Evolutionary conservation across 2,888 invertebrate genomes (phyloP).

Genomic region (Drosophila quinaria): DNA sequence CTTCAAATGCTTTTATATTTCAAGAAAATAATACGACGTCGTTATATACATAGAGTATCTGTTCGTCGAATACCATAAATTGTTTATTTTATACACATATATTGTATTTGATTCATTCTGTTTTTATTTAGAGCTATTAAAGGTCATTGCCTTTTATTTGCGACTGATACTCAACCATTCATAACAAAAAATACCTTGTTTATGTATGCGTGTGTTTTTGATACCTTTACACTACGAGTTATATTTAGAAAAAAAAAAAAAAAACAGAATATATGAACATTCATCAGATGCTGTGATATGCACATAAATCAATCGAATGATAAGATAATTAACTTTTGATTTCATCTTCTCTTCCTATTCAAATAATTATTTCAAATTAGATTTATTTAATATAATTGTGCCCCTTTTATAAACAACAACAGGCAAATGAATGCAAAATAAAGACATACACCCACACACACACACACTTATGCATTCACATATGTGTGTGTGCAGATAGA

Average conservation of each 20-base stretch:
- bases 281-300: background rate
- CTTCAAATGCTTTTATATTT: too few species aligned
- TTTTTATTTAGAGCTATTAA: conserved; percentile 25
- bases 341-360: background rate
- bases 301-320: background rate
- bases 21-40: background rate
- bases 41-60: conserved; percentile 6
- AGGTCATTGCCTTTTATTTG: conserved; percentile 45
- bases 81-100: conserved; percentile 18
- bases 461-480: conserved; percentile 12
- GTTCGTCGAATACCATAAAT: conserved; percentile 8
- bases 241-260: background rate
- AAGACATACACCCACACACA: conserved; percentile 11
- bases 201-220: conserved; percentile 1
- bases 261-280: background rate
- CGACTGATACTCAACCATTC: conserved; percentile 28
- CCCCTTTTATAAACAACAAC: conserved; percentile 8
- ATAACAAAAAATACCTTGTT: conserved; percentile 17
- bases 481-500: conserved; percentile 18
- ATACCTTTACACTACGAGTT: conserved; percentile 8
- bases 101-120: conserved; percentile 16
- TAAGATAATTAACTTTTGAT: background rate
- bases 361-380: background rate
- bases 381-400: background rate
- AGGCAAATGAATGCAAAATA: conserved; percentile 18